These are phyloP conservation scores for Trochalopteron elliotii DNA, from an alignment of 2,113 vertebrate genomes.

Conservation along the genomic window DNA sequence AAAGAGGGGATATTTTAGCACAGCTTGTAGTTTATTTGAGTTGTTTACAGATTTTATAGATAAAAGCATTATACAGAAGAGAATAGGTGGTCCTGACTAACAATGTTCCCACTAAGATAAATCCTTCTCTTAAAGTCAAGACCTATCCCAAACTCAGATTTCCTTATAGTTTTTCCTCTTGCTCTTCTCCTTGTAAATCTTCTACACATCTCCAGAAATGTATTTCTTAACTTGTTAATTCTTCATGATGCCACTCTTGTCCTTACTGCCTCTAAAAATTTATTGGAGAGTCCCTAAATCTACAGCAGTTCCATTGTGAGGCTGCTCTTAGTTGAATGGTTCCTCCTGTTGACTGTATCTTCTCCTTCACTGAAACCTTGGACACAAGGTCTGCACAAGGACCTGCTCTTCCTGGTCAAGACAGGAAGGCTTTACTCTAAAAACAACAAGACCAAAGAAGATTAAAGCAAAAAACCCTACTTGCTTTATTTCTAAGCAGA, in stretches of 20 bases:
- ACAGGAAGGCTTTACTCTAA: not conserved
- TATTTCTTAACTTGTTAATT: not conserved
- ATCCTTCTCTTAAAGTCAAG: not conserved
- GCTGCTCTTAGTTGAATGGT: not conserved
- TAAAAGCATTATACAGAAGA: not conserved
- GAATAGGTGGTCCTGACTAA: not conserved
- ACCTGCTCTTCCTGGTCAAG: not conserved
- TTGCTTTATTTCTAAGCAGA: not conserved
- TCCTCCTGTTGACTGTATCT: not conserved
- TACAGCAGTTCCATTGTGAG: not conserved
- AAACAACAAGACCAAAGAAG: not conserved
- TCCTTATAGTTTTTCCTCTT: not conserved
- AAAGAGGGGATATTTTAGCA: not conserved
- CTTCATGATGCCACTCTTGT: fast-evolving
- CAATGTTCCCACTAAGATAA: not conserved
- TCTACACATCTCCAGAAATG: not conserved
- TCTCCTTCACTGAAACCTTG: not conserved
- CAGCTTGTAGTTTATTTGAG: not conserved
- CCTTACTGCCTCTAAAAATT: not conserved
- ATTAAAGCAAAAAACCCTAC: not conserved
- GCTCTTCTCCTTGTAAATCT: not conserved
- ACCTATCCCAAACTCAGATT: not conserved
- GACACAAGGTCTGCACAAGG: not conserved
- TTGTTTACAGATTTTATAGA: not conserved
- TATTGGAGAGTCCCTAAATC: not conserved